Evolutionary conservation across 1,140 invertebrate species (phyloP).

Genomic region (Drosophila pseudoananassae): DNA sequence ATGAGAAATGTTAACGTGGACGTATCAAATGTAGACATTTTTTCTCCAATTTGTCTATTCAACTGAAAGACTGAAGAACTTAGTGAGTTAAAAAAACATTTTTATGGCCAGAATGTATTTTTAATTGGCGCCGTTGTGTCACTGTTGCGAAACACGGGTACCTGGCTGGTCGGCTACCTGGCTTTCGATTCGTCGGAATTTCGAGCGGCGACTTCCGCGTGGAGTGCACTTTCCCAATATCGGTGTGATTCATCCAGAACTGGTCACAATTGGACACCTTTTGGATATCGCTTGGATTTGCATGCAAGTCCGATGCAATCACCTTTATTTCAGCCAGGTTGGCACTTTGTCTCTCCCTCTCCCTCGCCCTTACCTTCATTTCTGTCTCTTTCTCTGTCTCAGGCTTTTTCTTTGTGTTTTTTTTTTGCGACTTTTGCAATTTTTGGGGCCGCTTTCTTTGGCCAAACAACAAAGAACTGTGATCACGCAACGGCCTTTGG

Average conservation of each 20-base stretch:
- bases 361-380: too few species aligned
- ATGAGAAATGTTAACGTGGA: neutral
- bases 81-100: neutral
- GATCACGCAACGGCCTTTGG: constrained; percentile 39
- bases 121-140: constrained; percentile 9
- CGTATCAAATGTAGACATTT: neutral
- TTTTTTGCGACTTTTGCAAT: constrained; percentile 36
- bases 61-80: neutral
- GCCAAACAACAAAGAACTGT: constrained; percentile 6
- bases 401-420: constrained; percentile 4
- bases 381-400: constrained; percentile 4
- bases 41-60: neutral
- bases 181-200: constrained; percentile 15
- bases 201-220: constrained; percentile 30
- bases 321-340: constrained; percentile 11
- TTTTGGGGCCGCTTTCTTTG: constrained; percentile 58
- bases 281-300: constrained; percentile 25
- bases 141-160: constrained; percentile 12
- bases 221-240: constrained; percentile 32
- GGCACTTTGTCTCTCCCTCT: constrained; percentile 23
- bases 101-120: neutral
- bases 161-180: neutral
- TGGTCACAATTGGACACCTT: constrained; percentile 57
- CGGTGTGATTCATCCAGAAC: constrained; percentile 34
- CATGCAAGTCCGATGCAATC: neutral